A percentile compares a stretch with the other conserved stretches of the same genome.
phyloP scores from a whole-genome alignment of 2,888 invertebrate species.

The Laothoe populi region DNA sequence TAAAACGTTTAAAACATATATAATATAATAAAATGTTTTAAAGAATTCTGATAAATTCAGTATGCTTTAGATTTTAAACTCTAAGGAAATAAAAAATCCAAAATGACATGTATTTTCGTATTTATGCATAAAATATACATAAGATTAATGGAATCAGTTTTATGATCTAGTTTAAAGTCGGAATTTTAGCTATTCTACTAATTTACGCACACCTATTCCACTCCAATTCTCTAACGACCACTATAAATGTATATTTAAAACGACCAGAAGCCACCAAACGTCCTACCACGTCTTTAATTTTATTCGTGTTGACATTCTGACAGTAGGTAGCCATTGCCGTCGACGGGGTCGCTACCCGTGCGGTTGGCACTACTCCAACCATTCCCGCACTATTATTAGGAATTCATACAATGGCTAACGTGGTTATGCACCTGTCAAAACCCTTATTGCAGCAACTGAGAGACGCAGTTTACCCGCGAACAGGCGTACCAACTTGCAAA shows the following conservation, averaged over 20 bases:
- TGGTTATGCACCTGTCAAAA: conserved; percentile 36
- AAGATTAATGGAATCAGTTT: not conserved
- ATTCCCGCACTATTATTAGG: conserved; percentile 54
- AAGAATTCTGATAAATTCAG: not conserved
- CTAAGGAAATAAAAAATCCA: not conserved
- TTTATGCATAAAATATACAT: not conserved
- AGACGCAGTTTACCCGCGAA: conserved; percentile 9
- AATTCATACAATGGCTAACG: conserved; percentile 41
- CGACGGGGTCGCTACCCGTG: conserved; percentile 57
- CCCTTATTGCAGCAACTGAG: conserved; percentile 21
- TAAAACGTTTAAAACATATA: no score
- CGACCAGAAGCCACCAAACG: conserved; percentile 2
- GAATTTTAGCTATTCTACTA: not conserved
- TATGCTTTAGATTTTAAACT: no score
- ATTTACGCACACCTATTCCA: conserved; percentile 7
- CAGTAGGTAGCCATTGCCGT: conserved; percentile 25
- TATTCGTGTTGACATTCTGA: conserved; percentile 26
- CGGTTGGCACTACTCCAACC: conserved; percentile 52
- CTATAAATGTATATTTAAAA: conserved; percentile 6
- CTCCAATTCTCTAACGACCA: conserved; percentile 2
- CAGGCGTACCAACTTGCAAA: conserved; percentile 18
- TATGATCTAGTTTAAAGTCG: not conserved
- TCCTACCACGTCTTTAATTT: conserved; percentile 24
- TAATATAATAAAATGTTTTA: not conserved
- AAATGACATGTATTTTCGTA: not conserved